Evolutionary conservation across 2,113 vertebrate species (phyloP).

Genomic region (Sinosuthora webbiana): DNA sequence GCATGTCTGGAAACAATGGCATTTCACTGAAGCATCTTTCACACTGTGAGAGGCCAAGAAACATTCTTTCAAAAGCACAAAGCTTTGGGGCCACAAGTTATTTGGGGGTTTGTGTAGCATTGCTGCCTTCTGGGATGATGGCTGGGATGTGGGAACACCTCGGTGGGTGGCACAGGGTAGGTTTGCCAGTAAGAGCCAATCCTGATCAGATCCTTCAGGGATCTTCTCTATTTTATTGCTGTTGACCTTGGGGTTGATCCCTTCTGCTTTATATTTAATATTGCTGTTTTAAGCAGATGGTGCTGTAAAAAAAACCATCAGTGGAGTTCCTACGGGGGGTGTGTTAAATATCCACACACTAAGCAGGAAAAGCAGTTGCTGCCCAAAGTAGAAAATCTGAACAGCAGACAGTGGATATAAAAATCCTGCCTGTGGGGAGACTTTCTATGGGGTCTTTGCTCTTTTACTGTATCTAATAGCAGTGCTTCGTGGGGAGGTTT

Average conservation of each 20-base stretch:
- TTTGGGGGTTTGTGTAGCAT: neutral
- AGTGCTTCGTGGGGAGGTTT: neutral
- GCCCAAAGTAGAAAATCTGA: neutral
- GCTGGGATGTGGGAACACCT: neutral
- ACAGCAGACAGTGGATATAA: neutral
- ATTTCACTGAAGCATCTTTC: neutral
- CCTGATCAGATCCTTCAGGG: neutral
- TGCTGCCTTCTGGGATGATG: neutral
- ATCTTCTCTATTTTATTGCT: neutral
- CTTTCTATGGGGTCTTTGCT: neutral
- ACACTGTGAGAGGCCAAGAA: neutral
- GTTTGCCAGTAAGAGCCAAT: neutral
- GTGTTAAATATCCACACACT: neutral
- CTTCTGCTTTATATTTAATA: neutral
- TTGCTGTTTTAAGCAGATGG: neutral
- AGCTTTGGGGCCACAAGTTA: neutral
- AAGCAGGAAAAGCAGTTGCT: neutral
- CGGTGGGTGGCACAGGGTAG: neutral
- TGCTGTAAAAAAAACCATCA: neutral
- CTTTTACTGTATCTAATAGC: neutral
- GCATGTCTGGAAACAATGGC: neutral
- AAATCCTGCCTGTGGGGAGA: neutral
- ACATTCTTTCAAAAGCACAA: neutral
- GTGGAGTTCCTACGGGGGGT: neutral
- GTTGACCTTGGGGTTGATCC: conserved; percentile 1